Base-by-base conservation (phyloP, 1,140 invertebrate genomes). In the Drosophila seguyi region DNA sequence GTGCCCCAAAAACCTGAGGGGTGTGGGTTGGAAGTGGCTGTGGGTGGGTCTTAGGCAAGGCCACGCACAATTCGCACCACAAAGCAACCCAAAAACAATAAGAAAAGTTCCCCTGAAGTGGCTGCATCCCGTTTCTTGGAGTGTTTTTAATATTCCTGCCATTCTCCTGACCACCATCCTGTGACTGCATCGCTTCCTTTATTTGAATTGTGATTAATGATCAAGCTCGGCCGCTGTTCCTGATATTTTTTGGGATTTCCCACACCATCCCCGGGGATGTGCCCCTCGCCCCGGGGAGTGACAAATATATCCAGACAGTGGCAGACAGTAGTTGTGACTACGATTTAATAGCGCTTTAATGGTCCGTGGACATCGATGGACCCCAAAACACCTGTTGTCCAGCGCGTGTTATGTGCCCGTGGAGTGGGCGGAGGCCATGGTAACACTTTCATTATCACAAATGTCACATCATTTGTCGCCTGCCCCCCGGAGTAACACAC, bases 381-480 rank as follows among this genome's bases (percentile, higher is more conserved):
- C 55, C 66, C 44, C 50, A 38, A 87, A 85, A 78, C 85, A 88
- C 85, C 85, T 88, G 85, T 88, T 88, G 86, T 82, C 59, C 68
- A 44, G 68, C 57, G 39, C 56, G 47, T 81, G 76, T 61, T 85
- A 53, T 57, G 74, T 67, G 72, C 67, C 44, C 72, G 61, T 50
- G 62, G 42, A 25, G 53, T 38, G 34, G 66, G 66, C 20, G 52
- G 66, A 29, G 66, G 50, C 16, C 61, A 66, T 57, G 84, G 81
- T 75, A 90, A 90, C 84, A 88, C 84, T 88, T 88, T 88, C 78
- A 90, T 90, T 90, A 90, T 90, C 85, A 90, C 75, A 76, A 85
- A 90, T 85, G 85, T 84, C 83, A 88, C 86, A 87, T 90, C 90
- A 92, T 91, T 91, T 91, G 90, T 91, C 90, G 86, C 90, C 78